Conservation (phyloP, 2,888 invertebrate species). For the Tubulanus polymorphus region DNA sequence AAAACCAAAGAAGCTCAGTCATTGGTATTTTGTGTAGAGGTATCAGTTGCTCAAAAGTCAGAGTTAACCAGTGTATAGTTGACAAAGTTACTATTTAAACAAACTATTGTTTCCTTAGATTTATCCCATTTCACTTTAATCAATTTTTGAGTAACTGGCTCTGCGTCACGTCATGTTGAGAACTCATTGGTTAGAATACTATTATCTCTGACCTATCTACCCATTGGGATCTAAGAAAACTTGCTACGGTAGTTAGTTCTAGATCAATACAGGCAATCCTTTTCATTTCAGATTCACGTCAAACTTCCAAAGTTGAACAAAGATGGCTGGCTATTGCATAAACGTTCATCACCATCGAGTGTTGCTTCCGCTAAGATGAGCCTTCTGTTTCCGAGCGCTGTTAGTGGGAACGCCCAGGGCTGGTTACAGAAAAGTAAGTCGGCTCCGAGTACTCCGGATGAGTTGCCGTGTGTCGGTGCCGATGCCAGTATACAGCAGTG, state of each 20-base stretch:
- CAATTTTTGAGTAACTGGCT: too few species aligned
- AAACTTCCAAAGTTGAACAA: slow-evolving; percentile 33
- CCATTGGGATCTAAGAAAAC: background rate
- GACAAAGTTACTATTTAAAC: too few species aligned
- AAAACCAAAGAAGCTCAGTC: too few species aligned
- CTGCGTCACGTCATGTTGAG: background rate
- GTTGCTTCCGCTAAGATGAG: background rate
- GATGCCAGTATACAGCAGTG: slow-evolving; percentile 42
- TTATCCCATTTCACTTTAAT: too few species aligned
- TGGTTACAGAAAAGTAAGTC: slow-evolving; percentile 3
- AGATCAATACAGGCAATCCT: background rate
- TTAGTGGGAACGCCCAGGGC: too few species aligned
- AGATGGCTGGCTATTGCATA: slow-evolving; percentile 47
- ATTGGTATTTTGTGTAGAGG: too few species aligned
- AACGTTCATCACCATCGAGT: too few species aligned
- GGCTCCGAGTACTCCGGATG: background rate
- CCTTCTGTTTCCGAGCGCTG: too few species aligned
- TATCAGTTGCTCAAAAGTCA: too few species aligned
- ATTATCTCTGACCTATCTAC: background rate
- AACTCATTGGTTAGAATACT: background rate
- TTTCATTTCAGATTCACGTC: slow-evolving; percentile 31
- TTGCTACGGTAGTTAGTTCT: background rate
- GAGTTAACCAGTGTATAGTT: too few species aligned
- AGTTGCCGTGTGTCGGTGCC: slow-evolving; percentile 18
- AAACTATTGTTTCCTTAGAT: too few species aligned